Conservation (phyloP, 2,113 vertebrate species). For the Nestor notabilis region DNA sequence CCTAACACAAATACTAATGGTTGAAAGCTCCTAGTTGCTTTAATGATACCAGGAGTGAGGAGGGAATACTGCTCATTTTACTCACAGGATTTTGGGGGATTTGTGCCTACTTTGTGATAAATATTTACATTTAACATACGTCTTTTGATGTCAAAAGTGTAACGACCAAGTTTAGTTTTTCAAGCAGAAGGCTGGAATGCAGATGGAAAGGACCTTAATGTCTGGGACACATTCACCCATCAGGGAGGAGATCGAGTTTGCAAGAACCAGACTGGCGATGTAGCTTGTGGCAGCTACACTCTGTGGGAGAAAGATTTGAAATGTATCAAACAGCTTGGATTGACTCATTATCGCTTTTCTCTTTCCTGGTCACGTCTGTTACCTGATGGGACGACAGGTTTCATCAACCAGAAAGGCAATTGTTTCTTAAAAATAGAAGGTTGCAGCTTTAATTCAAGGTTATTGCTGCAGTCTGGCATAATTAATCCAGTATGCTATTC, state of each 20-base stretch:
- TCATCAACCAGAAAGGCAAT: constrained; percentile 93
- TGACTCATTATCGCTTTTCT: constrained; percentile 95
- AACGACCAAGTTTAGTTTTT: constrained; percentile 70
- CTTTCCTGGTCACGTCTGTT: constrained; percentile 95
- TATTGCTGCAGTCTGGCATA: constrained; percentile 84
- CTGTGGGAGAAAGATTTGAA: constrained; percentile 94
- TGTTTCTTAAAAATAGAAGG: constrained; percentile 88
- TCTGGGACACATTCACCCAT: constrained; percentile 94
- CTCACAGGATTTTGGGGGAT: not conserved
- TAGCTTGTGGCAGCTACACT: constrained; percentile 93
- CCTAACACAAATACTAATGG: not conserved
- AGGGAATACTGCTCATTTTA: not conserved
- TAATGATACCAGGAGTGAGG: not conserved
- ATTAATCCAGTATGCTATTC: constrained; percentile 81
- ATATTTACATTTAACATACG: constrained; percentile 72
- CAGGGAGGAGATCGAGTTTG: constrained; percentile 86
- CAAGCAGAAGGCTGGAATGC: constrained; percentile 88
- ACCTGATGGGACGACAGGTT: constrained; percentile 88
- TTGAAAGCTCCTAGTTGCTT: not conserved
- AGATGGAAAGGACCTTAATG: constrained; percentile 86
- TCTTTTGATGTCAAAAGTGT: constrained; percentile 70
- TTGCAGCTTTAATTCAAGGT: constrained; percentile 88
- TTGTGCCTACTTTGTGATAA: constrained; percentile 50
- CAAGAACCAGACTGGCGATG: constrained; percentile 87
- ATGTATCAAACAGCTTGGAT: constrained; percentile 93